These are phyloP conservation scores for Ophion slaviceki DNA, from an alignment of 2,888 invertebrate species.

Conservation along the genomic window DNA sequence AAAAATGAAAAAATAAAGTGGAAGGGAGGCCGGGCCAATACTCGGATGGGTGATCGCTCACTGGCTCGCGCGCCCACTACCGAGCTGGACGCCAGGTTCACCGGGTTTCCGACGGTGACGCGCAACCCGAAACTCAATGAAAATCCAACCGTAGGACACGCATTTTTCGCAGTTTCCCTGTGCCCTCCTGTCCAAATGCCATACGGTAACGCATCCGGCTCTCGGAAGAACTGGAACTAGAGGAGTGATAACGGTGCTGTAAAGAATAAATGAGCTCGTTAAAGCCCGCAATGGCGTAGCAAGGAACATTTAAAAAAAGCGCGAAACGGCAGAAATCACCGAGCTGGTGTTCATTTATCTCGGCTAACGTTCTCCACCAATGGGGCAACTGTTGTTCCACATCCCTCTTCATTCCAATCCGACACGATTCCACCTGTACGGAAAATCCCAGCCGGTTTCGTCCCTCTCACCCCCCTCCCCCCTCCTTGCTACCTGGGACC, in stretches of 20 bases:
- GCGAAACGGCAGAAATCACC: conserved; percentile 45
- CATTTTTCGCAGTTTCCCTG: background rate
- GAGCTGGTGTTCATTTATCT: conserved; percentile 34
- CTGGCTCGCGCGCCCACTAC: too few relatives aligned
- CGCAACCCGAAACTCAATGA: background rate
- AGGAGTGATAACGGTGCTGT: too few relatives aligned
- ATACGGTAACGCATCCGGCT: background rate
- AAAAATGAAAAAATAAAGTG: too few relatives aligned
- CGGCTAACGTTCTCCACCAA: conserved; percentile 17
- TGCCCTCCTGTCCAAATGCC: background rate
- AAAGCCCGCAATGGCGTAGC: background rate
- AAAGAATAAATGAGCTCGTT: background rate
- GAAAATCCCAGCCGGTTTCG: conserved; percentile 44
- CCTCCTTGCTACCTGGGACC: background rate
- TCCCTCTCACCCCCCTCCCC: conserved; percentile 11
- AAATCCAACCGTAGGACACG: background rate
- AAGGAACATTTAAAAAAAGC: background rate
- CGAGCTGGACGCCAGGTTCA: conserved; percentile 17
- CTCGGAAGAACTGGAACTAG: background rate
- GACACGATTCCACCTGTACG: conserved; percentile 61
- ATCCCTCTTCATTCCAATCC: conserved; percentile 20
- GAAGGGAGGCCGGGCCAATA: background rate
- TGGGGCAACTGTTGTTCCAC: conserved; percentile 36
- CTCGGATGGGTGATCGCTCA: background rate
- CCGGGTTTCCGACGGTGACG: background rate